A percentile compares a stretch with the other conserved stretches of the same genome.
These are phyloP conservation scores for Rhegmatorhina hoffmannsi DNA, from an alignment of 2,113 vertebrate genomes.

Conservation along the genomic window DNA sequence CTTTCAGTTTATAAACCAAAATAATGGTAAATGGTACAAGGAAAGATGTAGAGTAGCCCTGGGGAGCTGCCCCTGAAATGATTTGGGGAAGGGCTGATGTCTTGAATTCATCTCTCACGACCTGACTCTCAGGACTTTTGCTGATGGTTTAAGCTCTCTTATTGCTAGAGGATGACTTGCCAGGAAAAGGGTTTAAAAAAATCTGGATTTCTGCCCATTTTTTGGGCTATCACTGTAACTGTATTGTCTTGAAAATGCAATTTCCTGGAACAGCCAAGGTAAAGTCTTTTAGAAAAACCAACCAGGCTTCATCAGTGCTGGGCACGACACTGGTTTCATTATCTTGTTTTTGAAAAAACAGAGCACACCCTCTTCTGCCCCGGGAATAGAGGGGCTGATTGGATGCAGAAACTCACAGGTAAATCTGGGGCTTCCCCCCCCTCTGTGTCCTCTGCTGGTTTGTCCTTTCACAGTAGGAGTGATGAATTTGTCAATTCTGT, in stretches of 20 bases:
- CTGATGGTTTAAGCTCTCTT: neutral
- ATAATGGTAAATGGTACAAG: neutral
- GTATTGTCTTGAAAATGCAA: slow-evolving; percentile 7
- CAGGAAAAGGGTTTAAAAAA: slow-evolving; percentile 25
- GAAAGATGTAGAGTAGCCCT: neutral
- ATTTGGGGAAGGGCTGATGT: neutral
- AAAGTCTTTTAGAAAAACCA: neutral
- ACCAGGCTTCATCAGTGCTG: neutral
- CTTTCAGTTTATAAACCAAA: neutral
- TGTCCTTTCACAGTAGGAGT: neutral
- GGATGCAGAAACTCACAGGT: neutral
- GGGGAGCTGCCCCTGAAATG: neutral
- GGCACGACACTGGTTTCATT: neutral
- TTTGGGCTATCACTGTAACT: neutral
- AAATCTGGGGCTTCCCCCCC: neutral
- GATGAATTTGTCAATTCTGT: neutral
- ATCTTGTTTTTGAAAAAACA: slow-evolving; percentile 49
- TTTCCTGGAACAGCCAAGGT: slow-evolving; percentile 19
- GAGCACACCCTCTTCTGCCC: neutral
- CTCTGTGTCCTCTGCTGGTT: neutral
- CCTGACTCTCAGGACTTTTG: neutral
- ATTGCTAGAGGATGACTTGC: slow-evolving; percentile 9
- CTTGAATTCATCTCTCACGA: neutral
- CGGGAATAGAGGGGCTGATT: neutral
- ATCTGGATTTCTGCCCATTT: slow-evolving; percentile 27